phyloP scores from a whole-genome alignment of 2,113 vertebrate species.

The Forbesichthys agassizii region DNA sequence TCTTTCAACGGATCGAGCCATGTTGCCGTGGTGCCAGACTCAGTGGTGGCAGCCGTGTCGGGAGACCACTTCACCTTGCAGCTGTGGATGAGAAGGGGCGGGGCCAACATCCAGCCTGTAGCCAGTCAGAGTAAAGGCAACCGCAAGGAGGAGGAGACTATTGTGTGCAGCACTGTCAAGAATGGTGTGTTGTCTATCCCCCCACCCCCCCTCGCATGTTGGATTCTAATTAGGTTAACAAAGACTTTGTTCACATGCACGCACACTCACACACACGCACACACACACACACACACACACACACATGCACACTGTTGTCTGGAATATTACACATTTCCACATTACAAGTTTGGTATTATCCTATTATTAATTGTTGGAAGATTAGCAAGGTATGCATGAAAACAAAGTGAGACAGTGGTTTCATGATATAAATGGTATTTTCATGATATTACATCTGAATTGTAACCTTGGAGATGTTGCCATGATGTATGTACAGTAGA shows the following conservation, averaged over 20 bases:
- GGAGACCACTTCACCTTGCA: constrained; percentile 94
- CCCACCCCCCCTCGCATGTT: neutral
- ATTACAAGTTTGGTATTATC: no score
- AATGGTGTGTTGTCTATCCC: constrained; percentile 79
- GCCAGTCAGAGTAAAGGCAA: constrained; percentile 69
- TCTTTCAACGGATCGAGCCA: constrained; percentile 94
- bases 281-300: no score
- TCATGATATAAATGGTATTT: no score
- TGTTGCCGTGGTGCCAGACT: constrained; percentile 87
- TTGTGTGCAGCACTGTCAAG: constrained; percentile 92
- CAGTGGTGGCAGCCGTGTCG: constrained; percentile 69
- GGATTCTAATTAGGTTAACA: neutral
- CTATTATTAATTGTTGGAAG: no score
- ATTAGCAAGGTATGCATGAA: no score
- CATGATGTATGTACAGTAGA: neutral
- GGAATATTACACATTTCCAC: no score
- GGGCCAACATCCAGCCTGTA: constrained; percentile 76
- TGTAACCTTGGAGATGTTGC: neutral
- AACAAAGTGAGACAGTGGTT: no score
- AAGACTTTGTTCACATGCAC: neutral
- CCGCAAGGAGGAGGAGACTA: constrained; percentile 91
- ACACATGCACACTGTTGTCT: no score
- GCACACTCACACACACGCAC: no score
- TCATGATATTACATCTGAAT: no score
- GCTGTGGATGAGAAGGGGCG: constrained; percentile 92